Evolutionary conservation across 1,140 invertebrate genomes (phyloP).

Genomic region (Gryllus bimaculatus): DNA sequence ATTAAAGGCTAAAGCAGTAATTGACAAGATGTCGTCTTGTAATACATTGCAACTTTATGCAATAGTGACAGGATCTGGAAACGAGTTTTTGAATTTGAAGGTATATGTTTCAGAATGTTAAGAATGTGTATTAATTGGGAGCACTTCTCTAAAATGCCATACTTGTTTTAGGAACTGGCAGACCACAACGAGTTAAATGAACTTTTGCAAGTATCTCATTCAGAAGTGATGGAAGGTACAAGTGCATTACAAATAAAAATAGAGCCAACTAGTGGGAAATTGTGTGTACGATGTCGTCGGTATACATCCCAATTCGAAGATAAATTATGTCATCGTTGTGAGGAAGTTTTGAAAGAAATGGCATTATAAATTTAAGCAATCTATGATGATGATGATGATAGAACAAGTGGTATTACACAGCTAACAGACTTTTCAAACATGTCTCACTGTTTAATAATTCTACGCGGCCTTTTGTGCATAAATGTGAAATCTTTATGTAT

Average conservation of each 20-base stretch:
- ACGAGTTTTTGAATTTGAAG: not conserved
- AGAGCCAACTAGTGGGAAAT: not conserved
- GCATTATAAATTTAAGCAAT: no score
- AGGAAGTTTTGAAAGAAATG: not conserved
- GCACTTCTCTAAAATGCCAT: not conserved
- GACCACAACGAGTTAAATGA: not conserved
- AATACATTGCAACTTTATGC: not conserved
- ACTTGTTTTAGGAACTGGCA: not conserved
- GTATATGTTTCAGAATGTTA: not conserved
- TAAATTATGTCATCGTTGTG: not conserved
- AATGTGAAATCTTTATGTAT: no score
- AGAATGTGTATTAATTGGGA: no score
- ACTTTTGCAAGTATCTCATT: not conserved
- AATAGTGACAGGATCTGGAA: not conserved
- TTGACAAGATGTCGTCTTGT: not conserved
- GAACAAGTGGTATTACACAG: no score
- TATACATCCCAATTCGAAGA: not conserved
- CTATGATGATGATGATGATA: no score
- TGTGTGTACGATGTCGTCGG: not conserved
- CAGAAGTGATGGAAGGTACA: not conserved
- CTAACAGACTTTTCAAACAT: no score
- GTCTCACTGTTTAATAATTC: no score
- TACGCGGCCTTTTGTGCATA: no score
- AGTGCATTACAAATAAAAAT: not conserved
- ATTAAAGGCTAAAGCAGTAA: not conserved